Evolutionary conservation across 2,888 invertebrate species (phyloP), one percentile per base, ranked within the genome.

Genomic region (Drosophila stalkeri): DNA sequence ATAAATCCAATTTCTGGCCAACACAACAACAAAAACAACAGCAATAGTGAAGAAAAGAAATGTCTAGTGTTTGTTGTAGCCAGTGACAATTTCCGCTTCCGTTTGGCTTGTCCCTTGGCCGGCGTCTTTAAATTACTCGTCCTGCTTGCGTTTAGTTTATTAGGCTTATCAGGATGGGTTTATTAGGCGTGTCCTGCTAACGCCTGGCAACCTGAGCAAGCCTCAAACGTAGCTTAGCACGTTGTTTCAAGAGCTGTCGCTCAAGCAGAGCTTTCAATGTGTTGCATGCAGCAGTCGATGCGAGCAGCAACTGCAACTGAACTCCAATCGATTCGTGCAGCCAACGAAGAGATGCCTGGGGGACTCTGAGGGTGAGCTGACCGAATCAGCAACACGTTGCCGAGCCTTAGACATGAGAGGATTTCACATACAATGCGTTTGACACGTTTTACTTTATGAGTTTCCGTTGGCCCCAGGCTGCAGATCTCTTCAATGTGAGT

Each of bases 1-100:
- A 87, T 90, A 90, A 87, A 90, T 90, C 84, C 89, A 87, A 87
- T 87, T 87, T 87, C 80, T 87, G 82, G 78, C 73, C 75, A 70
- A 64, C 64, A 72, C 60, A 47, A 41, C 41, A 62, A 54, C 20
- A 20, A 67, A 63, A 72, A 47, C 49, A 49, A 59, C 44, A 59
- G 55, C 47, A 73, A 33, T 18, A 18, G 4, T 12, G 43, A 47
- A 27, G 44, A 46, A 51, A 52, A 44, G n/a, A 46, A 64, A 56
- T 54, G 51, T 55, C 37, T 49, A 35, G 23, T 73, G 60, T 54
- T 64, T 70, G 20, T 60, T 81, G 62, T 74, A 64, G 78, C 62
- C 68, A 73, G 72, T 52, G 80, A 87, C 75, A 87, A 87, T 86
- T 87, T 87, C 76, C 88, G 80, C 68, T 87, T 86, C 86, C 88